These are phyloP conservation scores for Pseudomyrmex flavicornis DNA, from an alignment of 1,140 invertebrate species.

Conservation along the genomic window DNA sequence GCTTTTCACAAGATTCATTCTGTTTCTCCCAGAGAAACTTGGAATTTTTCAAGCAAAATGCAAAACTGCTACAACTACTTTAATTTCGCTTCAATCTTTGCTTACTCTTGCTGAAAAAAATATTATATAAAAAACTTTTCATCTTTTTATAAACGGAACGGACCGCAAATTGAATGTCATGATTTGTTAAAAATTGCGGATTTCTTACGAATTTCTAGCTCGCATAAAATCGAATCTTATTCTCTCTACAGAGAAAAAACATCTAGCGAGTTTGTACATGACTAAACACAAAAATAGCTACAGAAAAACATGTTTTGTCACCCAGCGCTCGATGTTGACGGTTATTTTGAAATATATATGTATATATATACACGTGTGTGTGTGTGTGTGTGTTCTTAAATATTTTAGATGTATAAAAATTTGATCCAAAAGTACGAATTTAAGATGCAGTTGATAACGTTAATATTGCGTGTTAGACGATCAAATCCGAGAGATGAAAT, in stretches of 20 bases:
- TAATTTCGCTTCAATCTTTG: conserved; percentile 42
- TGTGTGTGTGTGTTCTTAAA: background rate
- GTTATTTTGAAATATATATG: conserved; percentile 10
- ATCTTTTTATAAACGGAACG: conserved; percentile 27
- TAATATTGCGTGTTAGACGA: conserved; percentile 2
- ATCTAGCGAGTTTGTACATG: conserved; percentile 14
- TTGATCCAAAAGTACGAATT: background rate
- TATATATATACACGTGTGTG: too few relatives aligned
- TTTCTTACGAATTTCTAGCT: conserved; percentile 43
- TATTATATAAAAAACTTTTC: conserved; percentile 17
- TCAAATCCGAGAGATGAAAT: conserved; percentile 11
- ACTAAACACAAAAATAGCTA: conserved; percentile 18
- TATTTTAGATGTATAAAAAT: background rate
- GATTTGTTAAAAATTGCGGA: conserved; percentile 58
- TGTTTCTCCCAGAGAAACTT: background rate
- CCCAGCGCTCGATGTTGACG: conserved; percentile 4
- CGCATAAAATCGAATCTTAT: conserved; percentile 47
- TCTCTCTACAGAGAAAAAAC: conserved; percentile 27
- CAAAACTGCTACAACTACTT: conserved; percentile 22
- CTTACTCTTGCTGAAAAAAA: conserved; percentile 42
- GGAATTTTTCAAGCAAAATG: conserved; percentile 11
- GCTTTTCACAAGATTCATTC: conserved; percentile 27
- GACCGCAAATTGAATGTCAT: conserved; percentile 49
- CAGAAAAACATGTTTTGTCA: conserved; percentile 47
- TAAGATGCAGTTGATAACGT: conserved; percentile 17